Evolutionary conservation across 2,113 vertebrate species (phyloP), one percentile per base, ranked within the genome.

Genomic region (Sander lucioperca): DNA sequence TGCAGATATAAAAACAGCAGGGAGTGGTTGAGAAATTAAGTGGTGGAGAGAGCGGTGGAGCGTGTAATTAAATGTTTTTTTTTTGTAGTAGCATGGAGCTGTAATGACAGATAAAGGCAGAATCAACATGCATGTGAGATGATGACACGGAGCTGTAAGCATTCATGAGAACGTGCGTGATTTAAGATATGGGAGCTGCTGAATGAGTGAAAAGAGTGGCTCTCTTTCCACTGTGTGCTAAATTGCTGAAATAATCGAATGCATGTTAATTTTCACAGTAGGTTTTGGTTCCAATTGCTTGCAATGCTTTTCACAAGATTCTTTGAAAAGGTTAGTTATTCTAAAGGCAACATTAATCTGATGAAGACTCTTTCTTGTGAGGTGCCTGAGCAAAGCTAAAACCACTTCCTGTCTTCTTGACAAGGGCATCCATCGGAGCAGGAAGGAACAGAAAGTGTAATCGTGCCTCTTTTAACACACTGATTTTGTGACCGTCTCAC

Each of bases 381-480:
- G n/a, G 45, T 68, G 33, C 21, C 33, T 86, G 58, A 68, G 63
- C 64, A 70, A 54, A 63, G 10, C n/a, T 6, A 70, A 43, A 90
- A 88, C 92, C 91, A 90, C 90, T 94, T 94, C 92, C 91, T 92
- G 88, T 66, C 80, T 76, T 86, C 82, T 85, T 74, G 15, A 67
- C 3, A 10, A 71, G 23, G 57, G 70, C 78, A 86, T 87, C 61
- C 56, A 80, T 57, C 67, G 82, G 57, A 88, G 63, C 86, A 86
- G 81, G 71, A 65, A 84, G 39, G 73, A 86, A 84, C 74, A 86
- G 89, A 81, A 89, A 87, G 83, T 81, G 21, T 45, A 27, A 61
- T 62, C n/a, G 4, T 48, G 58, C 30, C 9, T 82, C 19, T 72
- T 79, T 82, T 74, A 50, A 48, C 57, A 21, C 53, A 25, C 14